Evolutionary conservation across 2,113 vertebrate species (phyloP), one percentile per base, ranked within the genome.

Genomic region (Paralichthys olivaceus): DNA sequence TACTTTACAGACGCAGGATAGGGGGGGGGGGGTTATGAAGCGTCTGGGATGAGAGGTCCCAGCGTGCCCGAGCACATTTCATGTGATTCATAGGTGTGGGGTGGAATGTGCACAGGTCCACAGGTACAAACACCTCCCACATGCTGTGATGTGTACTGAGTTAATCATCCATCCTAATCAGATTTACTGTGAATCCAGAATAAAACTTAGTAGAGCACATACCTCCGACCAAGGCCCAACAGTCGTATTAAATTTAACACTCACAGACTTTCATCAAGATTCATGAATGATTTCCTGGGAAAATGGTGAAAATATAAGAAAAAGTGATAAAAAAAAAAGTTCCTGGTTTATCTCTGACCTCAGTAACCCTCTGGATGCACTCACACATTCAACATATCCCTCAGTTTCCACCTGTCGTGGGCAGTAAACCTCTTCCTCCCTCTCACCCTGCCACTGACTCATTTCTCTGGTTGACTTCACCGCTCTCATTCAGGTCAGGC

Each of bases 401-500:
- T 81, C 55, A 0, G 7, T 49, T 17, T 32, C 29, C 70, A 59
- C 62, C 61, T 73, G 62, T 47, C 59, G 49, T 60, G 49, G 51
- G 49, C 62, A 20, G 61, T 5, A 64, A 55, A 40, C 29, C 28
- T 60, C 45, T 22, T 64, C 55, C 20, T 79, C 19, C 28, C 57
- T 20, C 59, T 22, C 5, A 9, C 59, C 13, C 60, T 40, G 56
- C 70, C 54, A 64, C 79, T 64, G 79, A 87, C 43, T 87, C 71
- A 77, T 84, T 82, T 71, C 60, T 28, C 83, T 43, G 64, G 66
- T 81, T 83, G 86, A 84, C 77, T 84, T 89, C 80, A 83, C 89
- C 73, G 69, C 69, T 69, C 43, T 79, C 73, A 90, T 87, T 88
- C 82, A 80, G 87, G 84, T 87, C 81, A 86, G 80, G 74, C 83